phyloP scores from a whole-genome alignment of 1,140 invertebrate genomes.

The Drosophila nebulosa region DNA sequence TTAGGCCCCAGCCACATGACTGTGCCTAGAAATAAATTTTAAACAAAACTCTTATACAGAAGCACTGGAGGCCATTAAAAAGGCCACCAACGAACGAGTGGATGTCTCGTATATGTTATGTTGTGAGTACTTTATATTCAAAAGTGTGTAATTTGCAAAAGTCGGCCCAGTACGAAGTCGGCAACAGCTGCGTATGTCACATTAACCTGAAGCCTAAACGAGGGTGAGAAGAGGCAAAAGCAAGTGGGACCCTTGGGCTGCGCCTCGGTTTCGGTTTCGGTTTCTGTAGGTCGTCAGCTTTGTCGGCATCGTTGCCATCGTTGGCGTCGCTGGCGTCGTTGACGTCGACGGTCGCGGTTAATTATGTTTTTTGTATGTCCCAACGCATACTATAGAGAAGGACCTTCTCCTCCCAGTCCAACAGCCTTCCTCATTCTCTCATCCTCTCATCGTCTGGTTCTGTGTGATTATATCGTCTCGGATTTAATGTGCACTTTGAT shows the following conservation, averaged over 20 bases:
- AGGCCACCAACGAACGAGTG: slow-evolving; percentile 38
- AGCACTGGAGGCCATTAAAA: slow-evolving; percentile 44
- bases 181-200: slow-evolving; percentile 69
- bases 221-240: slow-evolving; percentile 1
- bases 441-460: slow-evolving; percentile 10
- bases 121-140: slow-evolving; percentile 73
- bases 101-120: slow-evolving; percentile 57
- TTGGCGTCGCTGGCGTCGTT: slow-evolving; percentile 15
- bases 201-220: slow-evolving; percentile 57
- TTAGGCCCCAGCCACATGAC: neutral
- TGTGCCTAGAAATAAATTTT: slow-evolving; percentile 12
- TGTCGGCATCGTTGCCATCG: slow-evolving; percentile 2
- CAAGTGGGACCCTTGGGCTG: slow-evolving; percentile 16
- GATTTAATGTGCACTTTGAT: slow-evolving; percentile 76
- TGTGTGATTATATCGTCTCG: slow-evolving; percentile 68
- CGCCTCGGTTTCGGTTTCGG: slow-evolving; percentile 24
- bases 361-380: slow-evolving; percentile 74
- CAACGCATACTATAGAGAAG: slow-evolving; percentile 42
- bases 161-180: slow-evolving; percentile 29
- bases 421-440: neutral
- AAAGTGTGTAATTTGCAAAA: slow-evolving; percentile 78
- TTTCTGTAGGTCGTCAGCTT: slow-evolving; percentile 14
- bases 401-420: slow-evolving; percentile 2
- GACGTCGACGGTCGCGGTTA: slow-evolving; percentile 61
- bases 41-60: slow-evolving; percentile 3